Conservation (phyloP, 2,797 vertebrate genomes). For the Chelon auratus region DNA sequence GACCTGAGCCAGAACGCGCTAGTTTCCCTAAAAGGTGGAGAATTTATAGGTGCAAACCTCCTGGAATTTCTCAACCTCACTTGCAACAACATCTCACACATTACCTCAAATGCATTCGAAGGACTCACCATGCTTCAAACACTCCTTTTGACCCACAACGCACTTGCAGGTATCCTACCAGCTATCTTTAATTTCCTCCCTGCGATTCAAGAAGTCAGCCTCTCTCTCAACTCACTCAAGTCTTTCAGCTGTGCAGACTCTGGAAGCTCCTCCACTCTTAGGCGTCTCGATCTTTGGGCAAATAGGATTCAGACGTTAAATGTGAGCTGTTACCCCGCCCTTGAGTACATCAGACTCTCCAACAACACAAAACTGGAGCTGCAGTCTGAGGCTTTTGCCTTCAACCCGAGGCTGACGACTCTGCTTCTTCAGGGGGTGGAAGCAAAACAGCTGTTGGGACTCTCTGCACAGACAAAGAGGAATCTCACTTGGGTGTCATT, state of each 20-base stretch:
- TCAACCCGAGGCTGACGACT: constrained; percentile 28
- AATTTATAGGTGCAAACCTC: constrained; percentile 32
- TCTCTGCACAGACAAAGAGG: constrained; percentile 38
- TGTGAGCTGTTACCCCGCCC: constrained; percentile 50
- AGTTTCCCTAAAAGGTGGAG: constrained; percentile 36
- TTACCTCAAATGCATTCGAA: constrained; percentile 31
- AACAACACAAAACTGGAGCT: constrained; percentile 54
- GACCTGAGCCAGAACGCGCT: constrained; percentile 48
- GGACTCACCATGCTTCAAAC: constrained; percentile 15
- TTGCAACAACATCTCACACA: constrained; percentile 53
- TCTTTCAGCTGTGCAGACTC: constrained; percentile 32
- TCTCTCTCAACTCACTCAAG: constrained; percentile 45
- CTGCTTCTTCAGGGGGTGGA: constrained; percentile 32
- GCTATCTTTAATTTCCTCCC: constrained; percentile 28
- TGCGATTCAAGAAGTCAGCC: constrained; percentile 14
- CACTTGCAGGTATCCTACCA: neutral
- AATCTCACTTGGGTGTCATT: constrained; percentile 41
- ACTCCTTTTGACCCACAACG: constrained; percentile 35
- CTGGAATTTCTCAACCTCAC: constrained; percentile 44
- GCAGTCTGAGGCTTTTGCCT: constrained; percentile 34
- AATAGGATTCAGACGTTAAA: constrained; percentile 43
- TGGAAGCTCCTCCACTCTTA: constrained; percentile 31
- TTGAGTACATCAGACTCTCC: constrained; percentile 45
- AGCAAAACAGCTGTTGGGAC: constrained; percentile 22
- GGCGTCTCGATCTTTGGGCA: neutral